Evolutionary conservation across 2,797 vertebrate genomes (phyloP), one percentile per base, ranked within the genome.

Genomic region (Oreochromis grahami): DNA sequence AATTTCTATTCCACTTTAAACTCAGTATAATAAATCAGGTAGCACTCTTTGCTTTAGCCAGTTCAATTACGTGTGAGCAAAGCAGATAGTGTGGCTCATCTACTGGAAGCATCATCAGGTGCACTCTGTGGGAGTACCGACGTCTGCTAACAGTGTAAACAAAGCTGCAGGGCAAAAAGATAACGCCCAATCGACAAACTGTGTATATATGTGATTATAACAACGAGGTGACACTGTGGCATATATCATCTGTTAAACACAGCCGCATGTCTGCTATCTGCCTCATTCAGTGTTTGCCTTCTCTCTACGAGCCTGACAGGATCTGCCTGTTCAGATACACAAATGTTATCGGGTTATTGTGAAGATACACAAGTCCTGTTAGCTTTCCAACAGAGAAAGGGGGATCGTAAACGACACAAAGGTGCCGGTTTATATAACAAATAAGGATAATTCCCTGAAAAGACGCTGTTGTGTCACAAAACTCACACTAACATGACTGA

Each of bases 161-260:
- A 92, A 82, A 90, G 85, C 89, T 93, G 90, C 65, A 52, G 36
- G 14, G 70, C 78, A 52, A 12, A 77, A 72, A 85, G 92, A 93
- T 91, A 90, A 85, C 84, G 45, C 24, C 45, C 34, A 53, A 48
- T 17, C 76, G 38, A 38, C 3, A 48, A 48, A 48, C 9, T 29
- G 68, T 48, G 41, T 29, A 29, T 26, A 72, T 17, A 19, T 72
- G 68, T 29, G 83, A 84, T 84, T 76, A 83, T 72, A 48, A 76
- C 53, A 77, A 36, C 17, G 4, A 77, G 38, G 11, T 21, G 45
- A 17, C 32, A 72, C 10, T 58, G n/a, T 14, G 53, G 68, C 77
- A 85, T 36, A 50, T 86, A 83, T 48, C 36, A 51, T 51, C 38
- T 17, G 36, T 38, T 51, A 83, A 43, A 63, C 19, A 83, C 53